Base-by-base conservation (phyloP, 1,140 invertebrate genomes). In the Paraescarpia echinospica region DNA sequence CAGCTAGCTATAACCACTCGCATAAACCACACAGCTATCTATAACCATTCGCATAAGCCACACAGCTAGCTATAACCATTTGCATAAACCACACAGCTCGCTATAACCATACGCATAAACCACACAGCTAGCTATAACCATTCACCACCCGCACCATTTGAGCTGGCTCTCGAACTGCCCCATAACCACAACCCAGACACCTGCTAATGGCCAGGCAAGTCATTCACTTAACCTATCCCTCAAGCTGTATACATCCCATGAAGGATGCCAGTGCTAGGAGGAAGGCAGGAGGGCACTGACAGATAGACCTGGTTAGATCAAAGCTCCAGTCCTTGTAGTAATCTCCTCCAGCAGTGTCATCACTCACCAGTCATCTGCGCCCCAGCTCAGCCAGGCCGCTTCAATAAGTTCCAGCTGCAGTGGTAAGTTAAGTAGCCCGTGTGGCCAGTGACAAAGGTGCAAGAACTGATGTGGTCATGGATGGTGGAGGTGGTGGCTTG, bases 201-300 rank as follows among this genome's bases (percentile, higher is more conserved):
- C 22, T 77, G 59, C 59, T 77, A 77, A 77, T 77, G 59, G 22
- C 59, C 14, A 31, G 59, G 27, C 18, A 77, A 77, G 59, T 77
- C 59, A 77, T 77, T 77, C 59, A 77, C 59, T 77, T 77, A 77
- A 77, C 59, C 59, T 77, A 77, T 77, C 59, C 59, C 59, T 77
- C 59, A 77, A 77, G 59, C 22, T 27, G 9, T 4, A 12, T 18
- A 31, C 59, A 1, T 18, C 59, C 59, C 59, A 22, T 77, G 59
- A 77, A 31, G 59, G 59, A 77, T 77, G 59, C 4, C 8, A 31
- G 9, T 2, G 27, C 27, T 18, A 18, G 59, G 27, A 77, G 59
- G 59, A 27, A 77, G 0, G 59, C 59, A 77, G 59, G 14, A 31
- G 27, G 59, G 59, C 18, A 31, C 59, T 77, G 59, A 77, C 59